Conservation (phyloP, 2,797 vertebrate species). For the Enteromius treurensis region DNA sequence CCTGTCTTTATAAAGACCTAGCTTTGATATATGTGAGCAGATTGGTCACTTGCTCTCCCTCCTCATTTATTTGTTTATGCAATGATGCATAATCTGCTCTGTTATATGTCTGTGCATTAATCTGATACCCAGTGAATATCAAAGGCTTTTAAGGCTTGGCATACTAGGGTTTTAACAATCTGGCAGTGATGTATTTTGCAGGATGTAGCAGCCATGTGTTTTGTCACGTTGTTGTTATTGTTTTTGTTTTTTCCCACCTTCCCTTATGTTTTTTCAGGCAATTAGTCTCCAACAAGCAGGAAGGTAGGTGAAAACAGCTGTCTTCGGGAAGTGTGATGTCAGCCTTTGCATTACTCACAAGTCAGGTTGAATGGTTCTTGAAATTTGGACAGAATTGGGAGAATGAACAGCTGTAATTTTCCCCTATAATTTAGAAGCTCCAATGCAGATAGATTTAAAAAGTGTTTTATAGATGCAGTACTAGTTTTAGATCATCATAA, state of each 20-base stretch:
- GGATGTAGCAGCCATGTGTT: background rate
- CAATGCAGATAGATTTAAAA: background rate
- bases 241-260: conserved; percentile 1
- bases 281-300: background rate
- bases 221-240: background rate
- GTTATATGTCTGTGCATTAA: background rate
- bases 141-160: conserved; percentile 23
- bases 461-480: conserved; percentile 3
- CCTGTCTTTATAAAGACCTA: background rate
- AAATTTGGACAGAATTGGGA: background rate
- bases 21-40: background rate
- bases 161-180: background rate
- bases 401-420: background rate
- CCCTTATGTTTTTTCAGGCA: background rate
- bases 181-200: conserved; percentile 2
- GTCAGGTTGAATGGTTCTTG: background rate
- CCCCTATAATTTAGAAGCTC: background rate
- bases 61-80: conserved; percentile 16
- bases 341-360: background rate
- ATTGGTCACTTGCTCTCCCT: conserved; percentile 19
- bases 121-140: conserved; percentile 11
- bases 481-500: background rate
- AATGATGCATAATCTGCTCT: conserved; percentile 17
- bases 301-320: background rate
- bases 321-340: background rate